Evolutionary conservation across 2,797 vertebrate genomes (phyloP).

Genomic region (Xiphorhynchus erythropygius): DNA sequence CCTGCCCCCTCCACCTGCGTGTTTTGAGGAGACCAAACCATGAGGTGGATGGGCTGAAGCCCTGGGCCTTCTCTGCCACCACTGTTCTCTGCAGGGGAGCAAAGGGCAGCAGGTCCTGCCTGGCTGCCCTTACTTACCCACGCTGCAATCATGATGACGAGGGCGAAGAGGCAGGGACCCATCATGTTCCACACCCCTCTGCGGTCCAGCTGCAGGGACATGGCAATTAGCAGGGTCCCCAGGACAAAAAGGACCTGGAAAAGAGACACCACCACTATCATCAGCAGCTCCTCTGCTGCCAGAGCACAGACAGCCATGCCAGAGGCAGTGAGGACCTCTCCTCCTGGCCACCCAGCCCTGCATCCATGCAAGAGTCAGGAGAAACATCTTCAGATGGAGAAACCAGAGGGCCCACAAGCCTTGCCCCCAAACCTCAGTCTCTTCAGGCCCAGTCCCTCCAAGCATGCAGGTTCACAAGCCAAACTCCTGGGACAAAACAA

Average conservation of each 20-base stretch:
- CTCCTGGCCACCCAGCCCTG: not conserved
- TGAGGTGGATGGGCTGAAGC: not conserved
- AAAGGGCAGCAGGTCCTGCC: not conserved
- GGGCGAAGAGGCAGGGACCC: conserved; percentile 87
- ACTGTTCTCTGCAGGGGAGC: not conserved
- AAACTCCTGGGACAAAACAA: not conserved
- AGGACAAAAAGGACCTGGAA: conserved; percentile 86
- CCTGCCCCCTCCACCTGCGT: not conserved
- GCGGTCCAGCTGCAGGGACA: conserved; percentile 95
- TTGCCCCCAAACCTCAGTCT: not conserved
- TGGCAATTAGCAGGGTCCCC: conserved; percentile 90
- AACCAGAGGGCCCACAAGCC: not conserved
- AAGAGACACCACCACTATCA: not conserved
- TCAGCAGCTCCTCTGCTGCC: not conserved
- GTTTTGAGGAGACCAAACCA: not conserved
- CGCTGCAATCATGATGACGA: conserved; percentile 72
- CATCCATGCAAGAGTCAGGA: rapidly evolving
- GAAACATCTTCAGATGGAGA: not conserved
- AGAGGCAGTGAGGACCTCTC: not conserved
- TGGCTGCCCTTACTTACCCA: conserved; percentile 76
- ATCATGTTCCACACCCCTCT: conserved; percentile 94
- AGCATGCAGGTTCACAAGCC: rapidly evolving
- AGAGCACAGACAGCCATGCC: not conserved
- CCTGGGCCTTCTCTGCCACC: not conserved
- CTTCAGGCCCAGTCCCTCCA: not conserved